Percentiles rank a stretch among this genome's conserved stretches.
Evolutionary conservation across 2,797 vertebrate species (phyloP).

Genomic region (Eulemur rubriventer): DNA sequence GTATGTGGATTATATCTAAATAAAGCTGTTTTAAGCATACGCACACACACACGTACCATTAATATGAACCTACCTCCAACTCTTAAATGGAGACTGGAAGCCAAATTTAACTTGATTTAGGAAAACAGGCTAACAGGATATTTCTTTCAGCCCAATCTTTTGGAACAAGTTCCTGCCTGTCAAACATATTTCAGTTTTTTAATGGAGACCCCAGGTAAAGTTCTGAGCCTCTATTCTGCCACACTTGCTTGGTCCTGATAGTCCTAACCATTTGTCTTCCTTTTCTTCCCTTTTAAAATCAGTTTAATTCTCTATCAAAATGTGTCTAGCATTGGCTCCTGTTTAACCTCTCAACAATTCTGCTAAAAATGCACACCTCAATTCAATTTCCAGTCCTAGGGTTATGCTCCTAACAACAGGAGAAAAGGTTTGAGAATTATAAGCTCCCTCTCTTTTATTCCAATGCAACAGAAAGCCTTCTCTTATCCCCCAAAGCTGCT

Average conservation of each 20-base stretch:
- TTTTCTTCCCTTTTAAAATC: slow-evolving; percentile 31
- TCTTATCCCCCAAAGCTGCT: background rate
- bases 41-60: background rate
- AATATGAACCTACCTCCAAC: background rate
- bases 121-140: slow-evolving; percentile 38
- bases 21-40: slow-evolving; percentile 7
- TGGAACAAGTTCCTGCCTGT: background rate
- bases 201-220: background rate
- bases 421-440: background rate
- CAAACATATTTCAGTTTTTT: background rate
- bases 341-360: slow-evolving; percentile 15
- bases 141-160: slow-evolving; percentile 6
- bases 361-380: background rate
- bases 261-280: background rate
- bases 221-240: background rate
- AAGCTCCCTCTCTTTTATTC: background rate
- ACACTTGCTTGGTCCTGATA: background rate
- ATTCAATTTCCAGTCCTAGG: background rate
- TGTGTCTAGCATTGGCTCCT: background rate
- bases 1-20: background rate
- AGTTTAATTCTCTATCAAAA: slow-evolving; percentile 29
- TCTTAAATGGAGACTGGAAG: background rate
- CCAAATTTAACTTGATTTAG: slow-evolving; percentile 58
- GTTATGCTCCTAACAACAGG: background rate
- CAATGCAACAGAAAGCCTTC: background rate